A percentile compares a stretch with the other conserved stretches of the same genome.
These are phyloP conservation scores for Lagopus leucura DNA, from an alignment of 2,113 vertebrate species.

Conservation along the genomic window DNA sequence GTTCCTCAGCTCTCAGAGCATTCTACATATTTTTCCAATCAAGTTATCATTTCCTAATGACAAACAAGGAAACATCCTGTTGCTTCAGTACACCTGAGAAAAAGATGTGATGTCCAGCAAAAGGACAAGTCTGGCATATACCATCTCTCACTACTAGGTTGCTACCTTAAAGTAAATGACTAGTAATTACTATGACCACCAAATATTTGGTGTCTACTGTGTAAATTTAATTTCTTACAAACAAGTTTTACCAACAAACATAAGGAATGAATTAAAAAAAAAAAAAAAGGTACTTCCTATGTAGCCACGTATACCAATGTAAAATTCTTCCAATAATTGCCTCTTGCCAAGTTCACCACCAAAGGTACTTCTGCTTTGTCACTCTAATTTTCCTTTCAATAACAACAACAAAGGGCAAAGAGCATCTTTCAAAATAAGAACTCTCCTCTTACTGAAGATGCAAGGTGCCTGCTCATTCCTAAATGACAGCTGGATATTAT, in stretches of 20 bases:
- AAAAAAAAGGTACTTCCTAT: background rate
- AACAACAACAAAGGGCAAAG: background rate
- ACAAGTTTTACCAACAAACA: background rate
- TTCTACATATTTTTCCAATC: background rate
- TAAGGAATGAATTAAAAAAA: background rate
- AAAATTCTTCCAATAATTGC: background rate
- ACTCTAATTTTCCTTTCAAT: background rate
- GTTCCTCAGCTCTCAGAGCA: background rate
- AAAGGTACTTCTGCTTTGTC: background rate
- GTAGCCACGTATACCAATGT: accelerated
- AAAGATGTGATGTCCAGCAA: background rate
- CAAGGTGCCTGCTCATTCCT: background rate
- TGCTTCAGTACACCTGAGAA: background rate
- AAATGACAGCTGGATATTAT: background rate
- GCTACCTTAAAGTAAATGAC: background rate
- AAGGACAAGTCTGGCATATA: background rate
- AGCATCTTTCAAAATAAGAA: background rate
- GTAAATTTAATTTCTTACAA: background rate
- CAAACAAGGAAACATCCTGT: background rate
- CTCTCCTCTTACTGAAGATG: background rate
- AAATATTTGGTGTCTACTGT: background rate
- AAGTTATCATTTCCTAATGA: background rate
- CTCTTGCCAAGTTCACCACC: background rate
- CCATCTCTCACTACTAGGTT: background rate
- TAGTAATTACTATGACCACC: background rate